phyloP scores from a whole-genome alignment of 2,888 invertebrate species.

The Troilus luridus region DNA sequence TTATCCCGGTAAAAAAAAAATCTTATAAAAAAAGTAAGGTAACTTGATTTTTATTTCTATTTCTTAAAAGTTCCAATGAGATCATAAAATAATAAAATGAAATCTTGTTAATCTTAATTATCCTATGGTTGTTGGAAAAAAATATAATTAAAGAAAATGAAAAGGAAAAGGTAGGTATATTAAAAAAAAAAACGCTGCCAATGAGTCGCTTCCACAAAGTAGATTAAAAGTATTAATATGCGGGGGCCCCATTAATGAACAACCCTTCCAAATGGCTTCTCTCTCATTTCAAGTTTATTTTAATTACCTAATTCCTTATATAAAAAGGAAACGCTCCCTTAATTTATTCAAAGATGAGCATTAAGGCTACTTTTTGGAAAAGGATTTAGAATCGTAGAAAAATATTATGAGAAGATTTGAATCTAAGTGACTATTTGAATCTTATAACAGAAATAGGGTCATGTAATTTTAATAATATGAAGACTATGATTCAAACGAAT shows the following conservation, averaged over 20 bases:
- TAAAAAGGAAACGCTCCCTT: not conserved
- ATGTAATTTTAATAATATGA: too few relatives aligned
- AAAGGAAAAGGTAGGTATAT: not conserved
- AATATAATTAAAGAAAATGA: not conserved
- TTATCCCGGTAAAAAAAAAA: not conserved
- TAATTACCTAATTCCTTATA: conserved; percentile 19
- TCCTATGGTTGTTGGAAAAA: not conserved
- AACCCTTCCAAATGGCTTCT: conserved; percentile 22
- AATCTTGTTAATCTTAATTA: conserved; percentile 17
- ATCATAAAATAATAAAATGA: not conserved
- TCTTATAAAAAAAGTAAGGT: not conserved
- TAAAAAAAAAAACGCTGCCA: conserved; percentile 10
- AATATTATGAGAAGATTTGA: too few relatives aligned
- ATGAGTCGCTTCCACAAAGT: conserved; percentile 44
- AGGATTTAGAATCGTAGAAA: not conserved
- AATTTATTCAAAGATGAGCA: not conserved
- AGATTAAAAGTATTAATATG: conserved; percentile 49
- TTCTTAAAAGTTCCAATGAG: not conserved
- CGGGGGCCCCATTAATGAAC: not conserved
- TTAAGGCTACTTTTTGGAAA: not conserved
- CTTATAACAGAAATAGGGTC: too few relatives aligned
- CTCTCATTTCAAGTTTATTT: conserved; percentile 2
- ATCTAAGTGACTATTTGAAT: too few relatives aligned
- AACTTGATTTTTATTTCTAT: not conserved
- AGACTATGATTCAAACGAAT: too few relatives aligned